Conservation (phyloP, 2,888 invertebrate species). For the Drosophila atripex region DNA sequence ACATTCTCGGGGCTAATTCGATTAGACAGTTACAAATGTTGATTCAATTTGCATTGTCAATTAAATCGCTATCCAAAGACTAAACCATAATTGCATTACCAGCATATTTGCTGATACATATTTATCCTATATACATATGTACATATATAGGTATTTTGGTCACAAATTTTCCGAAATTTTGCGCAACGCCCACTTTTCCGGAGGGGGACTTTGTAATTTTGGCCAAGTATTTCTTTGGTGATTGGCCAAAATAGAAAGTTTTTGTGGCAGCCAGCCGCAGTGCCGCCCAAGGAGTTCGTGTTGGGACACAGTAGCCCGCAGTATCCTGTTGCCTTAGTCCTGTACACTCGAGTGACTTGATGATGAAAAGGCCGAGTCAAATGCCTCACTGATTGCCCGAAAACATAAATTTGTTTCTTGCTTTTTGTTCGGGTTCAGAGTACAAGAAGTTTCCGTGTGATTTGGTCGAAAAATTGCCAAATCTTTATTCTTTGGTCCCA, state of each 20-base stretch:
- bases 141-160: conserved; percentile 10
- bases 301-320: no score
- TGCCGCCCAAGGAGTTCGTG: conserved; percentile 51
- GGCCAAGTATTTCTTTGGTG: conserved; percentile 46
- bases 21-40: conserved; percentile 68
- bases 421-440: no score
- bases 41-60: conserved; percentile 75
- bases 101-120: conserved; percentile 38
- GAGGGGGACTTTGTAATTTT: conserved; percentile 42
- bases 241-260: conserved; percentile 68
- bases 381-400: conserved; percentile 68
- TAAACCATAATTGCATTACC: conserved; percentile 62
- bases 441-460: conserved; percentile 73
- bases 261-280: conserved; percentile 44
- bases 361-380: conserved; percentile 75
- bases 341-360: conserved; percentile 43
- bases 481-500: conserved; percentile 51
- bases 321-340: conserved; percentile 20
- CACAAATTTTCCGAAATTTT: conserved; percentile 45
- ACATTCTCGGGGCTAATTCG: conserved; percentile 48
- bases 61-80: conserved; percentile 51
- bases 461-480: conserved; percentile 72
- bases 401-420: conserved; percentile 4
- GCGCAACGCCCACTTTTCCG: conserved; percentile 63
- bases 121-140: neutral